phyloP scores from a whole-genome alignment of 1,140 invertebrate genomes.

The Drosophila prosaltans region DNA sequence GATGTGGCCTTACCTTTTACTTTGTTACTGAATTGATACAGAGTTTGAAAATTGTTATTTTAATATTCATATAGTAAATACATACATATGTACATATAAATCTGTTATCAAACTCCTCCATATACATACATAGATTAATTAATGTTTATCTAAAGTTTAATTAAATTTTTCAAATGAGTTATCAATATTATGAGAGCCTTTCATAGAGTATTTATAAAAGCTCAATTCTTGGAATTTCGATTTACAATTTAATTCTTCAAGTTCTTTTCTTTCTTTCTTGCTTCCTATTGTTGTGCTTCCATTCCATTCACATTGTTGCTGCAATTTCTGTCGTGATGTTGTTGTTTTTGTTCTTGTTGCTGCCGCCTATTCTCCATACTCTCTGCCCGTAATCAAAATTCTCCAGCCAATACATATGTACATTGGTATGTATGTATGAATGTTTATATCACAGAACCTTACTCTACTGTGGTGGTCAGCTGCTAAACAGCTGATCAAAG shows the following conservation, averaged over 20 bases:
- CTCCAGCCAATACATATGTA: slow-evolving; percentile 18
- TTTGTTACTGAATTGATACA: too few species aligned
- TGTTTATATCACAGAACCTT: slow-evolving; percentile 9
- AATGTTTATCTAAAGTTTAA: too few species aligned
- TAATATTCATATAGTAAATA: too few species aligned
- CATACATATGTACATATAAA: too few species aligned
- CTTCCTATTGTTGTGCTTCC: slow-evolving; percentile 66
- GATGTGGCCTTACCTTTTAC: neutral
- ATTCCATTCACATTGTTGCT: slow-evolving; percentile 73
- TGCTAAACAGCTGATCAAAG: too few species aligned
- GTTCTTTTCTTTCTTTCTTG: slow-evolving; percentile 47
- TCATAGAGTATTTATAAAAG: slow-evolving; percentile 29
- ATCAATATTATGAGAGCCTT: neutral
- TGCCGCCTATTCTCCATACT: slow-evolving; percentile 69
- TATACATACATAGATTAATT: too few species aligned
- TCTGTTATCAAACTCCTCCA: too few species aligned
- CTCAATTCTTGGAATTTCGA: slow-evolving; percentile 78
- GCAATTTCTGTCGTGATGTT: slow-evolving; percentile 53
- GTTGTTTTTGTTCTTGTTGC: slow-evolving; percentile 40
- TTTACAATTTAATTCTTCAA: slow-evolving; percentile 78
- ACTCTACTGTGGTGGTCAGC: too few species aligned
- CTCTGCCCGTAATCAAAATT: slow-evolving; percentile 64
- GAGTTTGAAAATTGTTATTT: too few species aligned
- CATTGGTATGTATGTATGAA: slow-evolving; percentile 5
- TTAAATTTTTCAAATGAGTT: neutral